Conservation (phyloP, 1,140 invertebrate species). For the Drosophila tristis region DNA sequence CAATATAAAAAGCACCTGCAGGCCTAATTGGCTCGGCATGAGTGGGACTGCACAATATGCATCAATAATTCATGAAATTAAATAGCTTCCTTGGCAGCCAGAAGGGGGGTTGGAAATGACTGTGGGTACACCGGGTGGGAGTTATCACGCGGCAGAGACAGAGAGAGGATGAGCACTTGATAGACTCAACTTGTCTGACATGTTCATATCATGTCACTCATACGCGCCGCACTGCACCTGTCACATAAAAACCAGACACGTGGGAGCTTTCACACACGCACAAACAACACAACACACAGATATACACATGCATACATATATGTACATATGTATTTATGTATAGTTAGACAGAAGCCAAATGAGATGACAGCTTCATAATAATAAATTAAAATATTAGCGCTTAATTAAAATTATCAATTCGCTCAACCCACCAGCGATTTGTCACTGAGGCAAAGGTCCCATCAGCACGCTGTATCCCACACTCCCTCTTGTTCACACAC, state of each 20-base stretch:
- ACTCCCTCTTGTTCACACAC: not conserved
- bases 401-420: slow-evolving; percentile 80
- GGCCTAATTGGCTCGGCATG: slow-evolving; percentile 60
- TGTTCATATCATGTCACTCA: slow-evolving; percentile 64
- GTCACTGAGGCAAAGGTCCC: slow-evolving; percentile 36
- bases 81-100: slow-evolving; percentile 55
- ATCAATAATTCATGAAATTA: slow-evolving; percentile 81
- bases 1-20: slow-evolving; percentile 57
- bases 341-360: not conserved
- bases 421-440: slow-evolving; percentile 41
- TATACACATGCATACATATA: not conserved
- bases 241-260: slow-evolving; percentile 48
- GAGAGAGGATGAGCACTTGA: slow-evolving; percentile 17
- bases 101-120: not conserved
- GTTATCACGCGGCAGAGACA: no score
- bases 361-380: slow-evolving; percentile 65
- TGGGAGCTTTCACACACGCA: not conserved
- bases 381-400: slow-evolving; percentile 83
- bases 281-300: slow-evolving; percentile 17
- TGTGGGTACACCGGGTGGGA: not conserved
- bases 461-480: slow-evolving; percentile 5
- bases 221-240: slow-evolving; percentile 41
- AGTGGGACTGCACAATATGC: slow-evolving; percentile 50
- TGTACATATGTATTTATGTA: no score
- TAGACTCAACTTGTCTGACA: slow-evolving; percentile 47